Evolutionary conservation across 2,113 vertebrate genomes (phyloP).

Genomic region (Rallus limicola): DNA sequence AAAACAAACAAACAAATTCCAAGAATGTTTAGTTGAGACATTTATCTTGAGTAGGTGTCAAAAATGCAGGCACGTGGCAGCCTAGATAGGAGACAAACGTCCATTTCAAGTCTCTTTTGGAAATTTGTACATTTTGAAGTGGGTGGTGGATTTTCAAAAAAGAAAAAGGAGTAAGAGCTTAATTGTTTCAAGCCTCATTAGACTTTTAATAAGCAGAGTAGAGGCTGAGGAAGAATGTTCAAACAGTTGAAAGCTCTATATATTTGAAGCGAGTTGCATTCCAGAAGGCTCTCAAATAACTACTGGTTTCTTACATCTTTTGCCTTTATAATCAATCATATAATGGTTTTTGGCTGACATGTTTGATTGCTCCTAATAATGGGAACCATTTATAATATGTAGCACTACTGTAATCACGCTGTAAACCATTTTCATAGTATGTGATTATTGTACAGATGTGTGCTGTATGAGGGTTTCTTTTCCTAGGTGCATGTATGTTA

Average conservation of each 20-base stretch:
- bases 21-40: slow-evolving; percentile 36
- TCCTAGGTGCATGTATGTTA: background rate
- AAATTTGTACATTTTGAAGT: slow-evolving; percentile 68
- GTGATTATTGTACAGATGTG: background rate
- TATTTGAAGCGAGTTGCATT: slow-evolving; percentile 44
- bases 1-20: slow-evolving; percentile 51
- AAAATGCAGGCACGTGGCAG: slow-evolving; percentile 71
- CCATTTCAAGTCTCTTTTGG: slow-evolving; percentile 47
- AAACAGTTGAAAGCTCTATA: background rate
- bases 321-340: background rate
- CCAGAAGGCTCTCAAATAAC: slow-evolving; percentile 1
- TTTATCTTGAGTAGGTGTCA: slow-evolving; percentile 76
- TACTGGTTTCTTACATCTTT: background rate
- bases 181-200: slow-evolving; percentile 50
- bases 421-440: background rate
- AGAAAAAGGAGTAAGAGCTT: slow-evolving; percentile 18
- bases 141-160: slow-evolving; percentile 55
- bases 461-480: background rate
- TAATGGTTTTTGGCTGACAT: background rate
- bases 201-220: slow-evolving; percentile 8
- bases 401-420: background rate
- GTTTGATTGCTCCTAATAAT: background rate
- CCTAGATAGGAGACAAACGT: slow-evolving; percentile 45
- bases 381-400: background rate
- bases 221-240: slow-evolving; percentile 61